phyloP scores from a whole-genome alignment of 1,140 invertebrate species.

The Drosophila littoralis region DNA sequence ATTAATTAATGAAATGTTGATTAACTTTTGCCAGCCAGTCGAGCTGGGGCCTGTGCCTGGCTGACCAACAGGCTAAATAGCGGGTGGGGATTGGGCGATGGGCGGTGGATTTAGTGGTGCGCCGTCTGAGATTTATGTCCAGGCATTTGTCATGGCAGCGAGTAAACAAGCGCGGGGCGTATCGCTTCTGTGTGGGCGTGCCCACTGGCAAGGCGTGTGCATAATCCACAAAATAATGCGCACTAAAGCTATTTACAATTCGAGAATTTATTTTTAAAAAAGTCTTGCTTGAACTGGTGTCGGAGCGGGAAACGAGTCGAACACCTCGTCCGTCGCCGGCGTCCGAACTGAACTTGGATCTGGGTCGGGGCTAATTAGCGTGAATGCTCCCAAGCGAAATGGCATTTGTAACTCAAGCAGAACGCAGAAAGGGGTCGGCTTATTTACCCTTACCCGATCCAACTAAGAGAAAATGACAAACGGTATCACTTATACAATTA shows the following conservation, averaged over 20 bases:
- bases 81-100: neutral
- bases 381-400: conserved; percentile 58
- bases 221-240: conserved; percentile 81
- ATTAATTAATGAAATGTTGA: conserved; percentile 84
- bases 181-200: conserved; percentile 40
- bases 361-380: conserved; percentile 75
- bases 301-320: neutral
- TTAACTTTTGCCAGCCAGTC: conserved; percentile 79
- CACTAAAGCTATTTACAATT: conserved; percentile 80
- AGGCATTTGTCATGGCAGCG: conserved; percentile 78
- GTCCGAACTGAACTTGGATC: conserved; percentile 42
- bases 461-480: conserved; percentile 33
- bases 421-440: conserved; percentile 16
- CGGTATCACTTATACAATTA: conserved; percentile 20
- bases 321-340: conserved; percentile 22
- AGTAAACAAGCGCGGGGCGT: conserved; percentile 77
- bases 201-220: conserved; percentile 54
- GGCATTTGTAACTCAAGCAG: conserved; percentile 40
- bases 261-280: conserved; percentile 73
- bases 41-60: conserved; percentile 21
- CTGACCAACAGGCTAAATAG: conserved; percentile 23
- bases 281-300: conserved; percentile 8
- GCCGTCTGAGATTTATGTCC: conserved; percentile 78
- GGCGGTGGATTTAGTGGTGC: conserved; percentile 13
- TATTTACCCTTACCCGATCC: conserved; percentile 40